Evolutionary conservation across 2,888 invertebrate genomes (phyloP), one percentile per base, ranked within the genome.

Genomic region (Drosophila greeni): DNA sequence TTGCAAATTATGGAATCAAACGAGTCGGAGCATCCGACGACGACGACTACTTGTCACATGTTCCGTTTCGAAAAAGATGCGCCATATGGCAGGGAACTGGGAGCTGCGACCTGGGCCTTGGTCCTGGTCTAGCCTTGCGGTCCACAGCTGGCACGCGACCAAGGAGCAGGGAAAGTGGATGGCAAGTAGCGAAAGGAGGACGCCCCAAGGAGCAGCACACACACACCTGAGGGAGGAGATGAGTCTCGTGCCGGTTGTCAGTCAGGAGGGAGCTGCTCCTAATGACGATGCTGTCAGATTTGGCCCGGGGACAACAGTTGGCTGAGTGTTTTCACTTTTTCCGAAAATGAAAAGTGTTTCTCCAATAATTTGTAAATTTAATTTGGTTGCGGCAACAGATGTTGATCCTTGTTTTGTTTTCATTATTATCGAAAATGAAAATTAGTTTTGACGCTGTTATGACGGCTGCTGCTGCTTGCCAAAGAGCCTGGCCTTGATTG

Each of bases 371-470:
- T 66, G 65, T 75, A 66, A 60, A 82, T 73, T 84, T 77, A 70
- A 74, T 79, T 82, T 74, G 77, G 58, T 56, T 61, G 57, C 62
- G 62, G 68, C 76, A 81, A 78, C 84, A 83, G 79, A 83, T 82
- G 82, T 36, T 48, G 18, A 20, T 24, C 47, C 26, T 62, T 61
- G 59, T 66, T 76, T 70, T 74, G 62, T 66, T 72, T 72, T 54
- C 45, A 31, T 31, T 47, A 20, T 47, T 47, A 47, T 47, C 66
- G 57, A 71, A 70, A 75, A 76, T 74, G 69, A 74, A 78, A 83
- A 83, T 81, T 78, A 76, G 73, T 82, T 83, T 83, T 83, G 81
- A 83, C 75, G 83, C 83, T 81, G 64, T 83, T 83, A 75, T 81
- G 83, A 81, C 75, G 75, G 70, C 67, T 61, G 57, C 23, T 43